Conservation (phyloP, 2,797 vertebrate genomes). For the Loriculus beryllinus region DNA sequence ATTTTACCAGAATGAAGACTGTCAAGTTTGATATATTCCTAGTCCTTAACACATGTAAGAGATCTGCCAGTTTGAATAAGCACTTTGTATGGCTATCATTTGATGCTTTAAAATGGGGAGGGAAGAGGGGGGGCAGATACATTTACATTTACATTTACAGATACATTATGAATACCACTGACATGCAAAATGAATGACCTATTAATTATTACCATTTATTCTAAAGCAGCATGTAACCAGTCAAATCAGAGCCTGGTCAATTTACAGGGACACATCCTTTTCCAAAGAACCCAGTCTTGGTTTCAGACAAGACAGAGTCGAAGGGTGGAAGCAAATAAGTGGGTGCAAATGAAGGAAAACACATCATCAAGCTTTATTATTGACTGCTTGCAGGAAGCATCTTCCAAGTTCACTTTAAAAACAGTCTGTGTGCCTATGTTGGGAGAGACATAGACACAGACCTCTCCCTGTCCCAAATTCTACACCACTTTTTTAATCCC, state of each 20-base stretch:
- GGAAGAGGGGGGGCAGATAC: neutral
- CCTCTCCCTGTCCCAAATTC: neutral
- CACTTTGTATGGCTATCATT: neutral
- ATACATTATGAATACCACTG: slow-evolving; percentile 33
- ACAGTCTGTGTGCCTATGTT: neutral
- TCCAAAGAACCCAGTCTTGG: neutral
- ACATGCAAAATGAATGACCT: slow-evolving; percentile 7
- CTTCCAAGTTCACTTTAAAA: neutral
- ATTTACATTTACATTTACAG: too few relatives aligned
- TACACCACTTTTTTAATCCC: neutral
- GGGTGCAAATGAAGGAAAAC: neutral
- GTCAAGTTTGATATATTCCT: neutral
- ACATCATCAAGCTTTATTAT: neutral
- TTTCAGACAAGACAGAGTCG: neutral
- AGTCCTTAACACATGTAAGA: neutral
- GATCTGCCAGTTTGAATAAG: slow-evolving; percentile 29
- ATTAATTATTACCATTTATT: slow-evolving; percentile 8
- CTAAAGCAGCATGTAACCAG: neutral
- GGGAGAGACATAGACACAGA: neutral
- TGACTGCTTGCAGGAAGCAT: neutral
- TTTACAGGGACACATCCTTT: neutral
- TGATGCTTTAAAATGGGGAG: neutral
- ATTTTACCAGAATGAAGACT: neutral
- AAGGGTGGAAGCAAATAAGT: neutral
- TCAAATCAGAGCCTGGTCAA: neutral